phyloP scores from a whole-genome alignment of 2,888 invertebrate genomes.

The Volucella zonaria region DNA sequence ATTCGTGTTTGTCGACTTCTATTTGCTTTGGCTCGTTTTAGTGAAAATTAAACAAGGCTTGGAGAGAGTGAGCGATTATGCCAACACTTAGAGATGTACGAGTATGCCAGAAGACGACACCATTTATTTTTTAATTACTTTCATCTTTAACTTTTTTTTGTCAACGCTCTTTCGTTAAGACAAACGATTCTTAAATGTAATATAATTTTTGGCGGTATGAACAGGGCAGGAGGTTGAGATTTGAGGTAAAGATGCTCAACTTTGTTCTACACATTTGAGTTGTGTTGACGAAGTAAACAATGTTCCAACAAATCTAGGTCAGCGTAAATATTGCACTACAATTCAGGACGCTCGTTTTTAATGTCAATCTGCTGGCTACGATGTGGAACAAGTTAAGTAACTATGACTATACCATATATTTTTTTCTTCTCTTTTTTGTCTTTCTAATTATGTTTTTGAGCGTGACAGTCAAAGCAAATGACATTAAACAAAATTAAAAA shows the following conservation, averaged over 20 bases:
- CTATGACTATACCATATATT: no score
- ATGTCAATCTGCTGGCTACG: neutral
- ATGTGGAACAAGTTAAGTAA: no score
- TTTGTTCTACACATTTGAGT: slow-evolving; percentile 11
- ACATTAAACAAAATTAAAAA: no score
- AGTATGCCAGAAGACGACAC: no score
- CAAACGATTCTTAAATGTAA: slow-evolving; percentile 11
- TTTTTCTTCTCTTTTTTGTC: no score
- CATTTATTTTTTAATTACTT: no score
- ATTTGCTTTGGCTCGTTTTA: slow-evolving; percentile 59
- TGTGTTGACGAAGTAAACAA: slow-evolving; percentile 43
- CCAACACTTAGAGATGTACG: neutral
- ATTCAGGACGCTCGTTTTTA: slow-evolving; percentile 17
- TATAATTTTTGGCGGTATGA: slow-evolving; percentile 12
- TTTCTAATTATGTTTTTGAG: no score
- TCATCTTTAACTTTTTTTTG: no score
- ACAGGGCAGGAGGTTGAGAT: no score
- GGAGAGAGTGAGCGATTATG: slow-evolving; percentile 24
- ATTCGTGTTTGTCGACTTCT: neutral
- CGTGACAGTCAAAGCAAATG: no score
- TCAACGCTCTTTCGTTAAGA: no score
- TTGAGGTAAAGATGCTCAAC: neutral
- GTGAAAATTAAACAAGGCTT: slow-evolving; percentile 63
- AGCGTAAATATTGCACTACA: slow-evolving; percentile 29
- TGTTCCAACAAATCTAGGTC: slow-evolving; percentile 47